Conservation (phyloP, 1,140 invertebrate species). For the Bombyx mori region DNA sequence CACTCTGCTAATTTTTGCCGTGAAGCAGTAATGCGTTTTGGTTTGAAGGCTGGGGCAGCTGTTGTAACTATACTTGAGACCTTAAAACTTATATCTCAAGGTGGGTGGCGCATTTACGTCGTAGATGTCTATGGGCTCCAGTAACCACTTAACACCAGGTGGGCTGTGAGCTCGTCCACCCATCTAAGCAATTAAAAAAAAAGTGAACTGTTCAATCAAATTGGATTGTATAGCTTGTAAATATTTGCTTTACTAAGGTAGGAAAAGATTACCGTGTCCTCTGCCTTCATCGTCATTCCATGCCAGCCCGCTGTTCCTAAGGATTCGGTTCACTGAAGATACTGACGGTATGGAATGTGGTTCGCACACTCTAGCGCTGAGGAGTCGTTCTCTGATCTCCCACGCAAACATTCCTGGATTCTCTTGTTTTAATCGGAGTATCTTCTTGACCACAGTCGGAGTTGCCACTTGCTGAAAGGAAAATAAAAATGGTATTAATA, state of each 20-base stretch:
- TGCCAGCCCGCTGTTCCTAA: conserved; percentile 84
- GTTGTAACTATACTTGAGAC: too few relatives aligned
- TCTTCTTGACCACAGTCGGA: conserved; percentile 92
- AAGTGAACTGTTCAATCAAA: too few relatives aligned
- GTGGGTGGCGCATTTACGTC: too few relatives aligned
- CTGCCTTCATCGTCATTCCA: conserved; percentile 75
- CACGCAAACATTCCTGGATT: conserved; percentile 94
- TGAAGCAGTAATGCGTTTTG: too few relatives aligned
- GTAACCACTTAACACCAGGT: too few relatives aligned
- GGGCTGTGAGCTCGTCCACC: too few relatives aligned
- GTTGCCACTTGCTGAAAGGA: conserved; percentile 90
- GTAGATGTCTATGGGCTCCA: too few relatives aligned
- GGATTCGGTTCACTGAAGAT: conserved; percentile 94
- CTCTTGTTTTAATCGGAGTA: conserved; percentile 90
- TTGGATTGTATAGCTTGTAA: too few relatives aligned
- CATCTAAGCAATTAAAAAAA: too few relatives aligned
- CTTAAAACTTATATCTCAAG: too few relatives aligned
- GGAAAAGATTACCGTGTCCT: conserved; percentile 31
- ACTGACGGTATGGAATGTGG: conserved; percentile 91
- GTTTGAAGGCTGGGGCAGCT: too few relatives aligned
- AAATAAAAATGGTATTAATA: not conserved
- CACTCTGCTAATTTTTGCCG: too few relatives aligned
- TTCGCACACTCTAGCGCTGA: conserved; percentile 88
- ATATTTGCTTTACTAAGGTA: not conserved
- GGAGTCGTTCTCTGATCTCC: conserved; percentile 91